These are phyloP conservation scores for Lithobius niger DNA, from an alignment of 1,140 invertebrate species.

Conservation along the genomic window DNA sequence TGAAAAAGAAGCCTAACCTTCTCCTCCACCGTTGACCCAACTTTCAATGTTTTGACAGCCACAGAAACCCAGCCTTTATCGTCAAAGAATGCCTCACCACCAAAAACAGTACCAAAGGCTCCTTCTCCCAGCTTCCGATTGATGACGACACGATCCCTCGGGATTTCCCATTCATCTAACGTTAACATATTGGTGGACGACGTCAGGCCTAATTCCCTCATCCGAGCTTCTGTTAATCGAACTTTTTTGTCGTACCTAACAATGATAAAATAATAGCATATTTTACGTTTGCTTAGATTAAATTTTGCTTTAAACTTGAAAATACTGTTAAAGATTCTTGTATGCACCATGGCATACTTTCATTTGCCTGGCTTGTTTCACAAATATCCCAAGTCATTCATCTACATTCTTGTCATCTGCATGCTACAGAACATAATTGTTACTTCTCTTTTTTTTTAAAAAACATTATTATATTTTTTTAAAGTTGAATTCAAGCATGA, in stretches of 20 bases:
- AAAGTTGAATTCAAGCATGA: too few relatives aligned
- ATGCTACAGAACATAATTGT: too few relatives aligned
- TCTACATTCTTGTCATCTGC: background rate
- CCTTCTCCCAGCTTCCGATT: conserved; percentile 76
- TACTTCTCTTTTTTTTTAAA: too few relatives aligned
- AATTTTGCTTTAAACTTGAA: too few relatives aligned
- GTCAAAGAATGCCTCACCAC: conserved; percentile 59
- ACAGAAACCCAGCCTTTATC: conserved; percentile 64
- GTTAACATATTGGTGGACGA: conserved; percentile 35
- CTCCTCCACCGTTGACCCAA: conserved; percentile 64
- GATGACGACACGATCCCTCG: conserved; percentile 69
- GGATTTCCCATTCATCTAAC: conserved; percentile 75
- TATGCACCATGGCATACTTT: too few relatives aligned
- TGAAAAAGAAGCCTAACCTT: conserved; percentile 38
- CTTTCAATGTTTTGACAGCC: conserved; percentile 80
- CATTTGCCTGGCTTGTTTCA: too few relatives aligned
- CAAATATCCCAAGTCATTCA: background rate
- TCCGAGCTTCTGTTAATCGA: conserved; percentile 47
- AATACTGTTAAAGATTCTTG: too few relatives aligned
- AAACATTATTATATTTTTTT: too few relatives aligned
- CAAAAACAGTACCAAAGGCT: conserved; percentile 78
- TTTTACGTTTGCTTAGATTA: too few relatives aligned
- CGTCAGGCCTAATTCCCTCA: conserved; percentile 52
- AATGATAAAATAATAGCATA: conserved; percentile 3
- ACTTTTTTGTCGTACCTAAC: conserved; percentile 56